Evolutionary conservation across 2,888 invertebrate genomes (phyloP), one percentile per base, ranked within the genome.

Genomic region (Pharmacophagus antenor): DNA sequence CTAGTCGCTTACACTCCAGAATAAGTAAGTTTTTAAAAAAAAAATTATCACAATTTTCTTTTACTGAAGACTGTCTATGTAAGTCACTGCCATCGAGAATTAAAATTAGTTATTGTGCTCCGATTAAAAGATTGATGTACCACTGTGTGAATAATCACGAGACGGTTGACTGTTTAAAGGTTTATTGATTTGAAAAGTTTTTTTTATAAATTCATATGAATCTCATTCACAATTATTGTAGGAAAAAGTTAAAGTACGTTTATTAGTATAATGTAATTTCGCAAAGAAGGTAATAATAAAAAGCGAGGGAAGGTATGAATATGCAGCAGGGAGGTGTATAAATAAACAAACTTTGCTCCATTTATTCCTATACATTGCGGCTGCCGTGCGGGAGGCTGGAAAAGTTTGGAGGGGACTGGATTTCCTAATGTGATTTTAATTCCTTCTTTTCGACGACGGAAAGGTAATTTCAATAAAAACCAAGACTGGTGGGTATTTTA

Each of bases 351-450:
- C 86, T 88, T 87, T 82, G 79, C 83, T 78, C 84, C 88, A 88
- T 90, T 90, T 88, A 88, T 88, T 87, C 84, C 85, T 86, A 90
- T 89, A 89, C 88, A 88, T 82, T 81, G 82, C 79, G 80, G 82
- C 82, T 82, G n/a, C 79, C 73, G 84, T 74, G 82, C 83, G 8
- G 77, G 80, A 82, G 83, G 80, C 85, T 85, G 86, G 85, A 82
- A 86, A 90, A 89, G 86, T 88, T 87, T 80, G 85, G 79, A 81
- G 84, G 82, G 74, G 82, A 84, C 85, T 82, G 87, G 84, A 89
- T 88, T 88, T 84, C 87, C 87, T 89, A 89, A 90, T 90, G 89
- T 83, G 88, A 88, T 88, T 89, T 89, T 90, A 89, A 89, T 89
- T 89, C 84, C 82, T 80, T 86, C 84, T 86, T n/a, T 84, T 79